Conservation (phyloP, 2,888 invertebrate genomes). For the Psylliodes chrysocephalus region DNA sequence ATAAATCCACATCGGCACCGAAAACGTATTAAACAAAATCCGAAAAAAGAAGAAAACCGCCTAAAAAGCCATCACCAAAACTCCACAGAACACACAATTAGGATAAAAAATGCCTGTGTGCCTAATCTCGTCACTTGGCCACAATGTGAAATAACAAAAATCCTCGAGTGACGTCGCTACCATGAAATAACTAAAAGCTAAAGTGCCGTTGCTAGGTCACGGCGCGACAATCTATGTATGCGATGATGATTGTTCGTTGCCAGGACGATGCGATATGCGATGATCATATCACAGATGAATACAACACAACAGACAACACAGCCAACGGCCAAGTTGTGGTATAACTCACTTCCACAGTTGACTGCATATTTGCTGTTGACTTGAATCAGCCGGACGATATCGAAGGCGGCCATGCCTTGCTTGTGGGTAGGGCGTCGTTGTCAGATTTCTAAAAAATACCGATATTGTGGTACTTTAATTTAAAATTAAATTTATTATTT, state of each 20-base stretch:
- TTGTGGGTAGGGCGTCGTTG: neutral
- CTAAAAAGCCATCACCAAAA: neutral
- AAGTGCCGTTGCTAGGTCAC: neutral
- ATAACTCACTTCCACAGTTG: conserved; percentile 24
- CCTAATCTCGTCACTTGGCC: neutral
- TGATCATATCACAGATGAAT: conserved; percentile 32
- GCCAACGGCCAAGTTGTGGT: neutral
- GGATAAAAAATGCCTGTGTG: neutral
- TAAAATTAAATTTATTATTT: too few relatives aligned
- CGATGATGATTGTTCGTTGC: conserved; percentile 38
- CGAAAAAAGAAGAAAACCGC: neutral
- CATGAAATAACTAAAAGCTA: conserved; percentile 29
- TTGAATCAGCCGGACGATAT: conserved; percentile 1
- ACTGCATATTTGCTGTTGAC: conserved; percentile 36
- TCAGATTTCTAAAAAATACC: too few relatives aligned
- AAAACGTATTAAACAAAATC: conserved; percentile 2
- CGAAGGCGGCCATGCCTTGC: conserved; percentile 5
- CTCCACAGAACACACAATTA: neutral
- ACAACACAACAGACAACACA: neutral
- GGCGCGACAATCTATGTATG: too few relatives aligned
- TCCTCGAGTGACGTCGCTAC: too few relatives aligned
- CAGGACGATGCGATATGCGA: too few relatives aligned
- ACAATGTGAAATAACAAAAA: too few relatives aligned
- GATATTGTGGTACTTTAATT: too few relatives aligned
- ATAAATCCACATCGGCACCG: neutral